Evolutionary conservation across 2,113 vertebrate species (phyloP).

Genomic region (Castor canadensis): DNA sequence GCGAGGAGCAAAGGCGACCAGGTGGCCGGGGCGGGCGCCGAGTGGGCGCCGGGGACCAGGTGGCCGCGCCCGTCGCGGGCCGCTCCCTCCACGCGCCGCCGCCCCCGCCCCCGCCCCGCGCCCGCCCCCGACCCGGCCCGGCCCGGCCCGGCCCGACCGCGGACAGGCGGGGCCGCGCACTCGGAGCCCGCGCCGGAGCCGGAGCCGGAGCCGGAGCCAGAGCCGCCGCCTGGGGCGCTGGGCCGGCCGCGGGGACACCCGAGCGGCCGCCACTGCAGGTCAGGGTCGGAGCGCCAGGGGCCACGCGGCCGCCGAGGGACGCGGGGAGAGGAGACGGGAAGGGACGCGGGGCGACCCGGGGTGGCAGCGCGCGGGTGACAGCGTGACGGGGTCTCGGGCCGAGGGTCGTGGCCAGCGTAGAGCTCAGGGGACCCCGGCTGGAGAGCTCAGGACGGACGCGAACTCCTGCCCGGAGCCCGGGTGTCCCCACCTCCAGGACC

Average conservation of each 20-base stretch:
- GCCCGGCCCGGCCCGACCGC: neutral
- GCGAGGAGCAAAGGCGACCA: neutral
- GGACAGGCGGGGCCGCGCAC: constrained; percentile 45
- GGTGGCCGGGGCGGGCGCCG: neutral
- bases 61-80: neutral
- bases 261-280: constrained; percentile 50
- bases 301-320: too few species aligned
- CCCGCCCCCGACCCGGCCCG: neutral
- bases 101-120: neutral
- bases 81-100: neutral
- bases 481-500: neutral
- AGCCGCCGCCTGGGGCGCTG: neutral
- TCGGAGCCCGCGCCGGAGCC: neutral
- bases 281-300: constrained; percentile 11
- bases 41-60: neutral
- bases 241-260: neutral
- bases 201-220: neutral
- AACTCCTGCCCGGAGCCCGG: neutral
- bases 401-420: neutral
- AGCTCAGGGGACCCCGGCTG: neutral
- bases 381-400: neutral
- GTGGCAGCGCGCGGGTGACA: neutral
- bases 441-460: neutral
- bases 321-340: too few species aligned
- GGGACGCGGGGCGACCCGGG: neutral